Evolutionary conservation across 2,797 vertebrate genomes (phyloP).

Genomic region (Enteromius trimaculatus): DNA sequence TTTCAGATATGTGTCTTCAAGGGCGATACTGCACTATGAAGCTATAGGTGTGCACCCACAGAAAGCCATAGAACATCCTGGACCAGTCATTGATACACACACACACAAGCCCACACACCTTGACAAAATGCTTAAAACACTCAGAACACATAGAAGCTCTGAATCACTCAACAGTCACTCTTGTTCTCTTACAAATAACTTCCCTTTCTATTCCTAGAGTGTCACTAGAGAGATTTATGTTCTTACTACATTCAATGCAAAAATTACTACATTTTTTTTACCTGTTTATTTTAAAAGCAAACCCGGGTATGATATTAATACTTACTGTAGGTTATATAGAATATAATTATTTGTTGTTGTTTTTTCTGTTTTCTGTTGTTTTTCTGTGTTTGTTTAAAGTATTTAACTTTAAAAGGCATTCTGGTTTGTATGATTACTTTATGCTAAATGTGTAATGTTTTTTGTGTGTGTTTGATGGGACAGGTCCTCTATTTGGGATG

Average conservation of each 20-base stretch:
- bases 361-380: background rate
- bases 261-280: background rate
- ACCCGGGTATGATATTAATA: background rate
- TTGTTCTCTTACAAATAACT: constrained; percentile 11
- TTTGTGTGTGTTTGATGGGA: constrained; percentile 15
- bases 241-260: background rate
- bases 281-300: background rate
- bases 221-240: background rate
- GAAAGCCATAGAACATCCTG: background rate
- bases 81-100: background rate
- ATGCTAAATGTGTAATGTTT: background rate
- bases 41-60: background rate
- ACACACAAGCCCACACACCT: constrained; percentile 27
- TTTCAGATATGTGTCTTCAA: background rate
- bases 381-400: background rate
- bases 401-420: background rate
- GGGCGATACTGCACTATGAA: background rate
- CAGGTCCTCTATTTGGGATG: constrained; percentile 89
- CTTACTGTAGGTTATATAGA: background rate
- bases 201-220: background rate
- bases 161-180: constrained; percentile 6
- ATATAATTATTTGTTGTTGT: background rate
- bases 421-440: background rate
- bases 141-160: background rate
- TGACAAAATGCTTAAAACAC: background rate